Evolutionary conservation across 2,888 invertebrate genomes (phyloP).

Genomic region (Sinodicranocentrus sp.): DNA sequence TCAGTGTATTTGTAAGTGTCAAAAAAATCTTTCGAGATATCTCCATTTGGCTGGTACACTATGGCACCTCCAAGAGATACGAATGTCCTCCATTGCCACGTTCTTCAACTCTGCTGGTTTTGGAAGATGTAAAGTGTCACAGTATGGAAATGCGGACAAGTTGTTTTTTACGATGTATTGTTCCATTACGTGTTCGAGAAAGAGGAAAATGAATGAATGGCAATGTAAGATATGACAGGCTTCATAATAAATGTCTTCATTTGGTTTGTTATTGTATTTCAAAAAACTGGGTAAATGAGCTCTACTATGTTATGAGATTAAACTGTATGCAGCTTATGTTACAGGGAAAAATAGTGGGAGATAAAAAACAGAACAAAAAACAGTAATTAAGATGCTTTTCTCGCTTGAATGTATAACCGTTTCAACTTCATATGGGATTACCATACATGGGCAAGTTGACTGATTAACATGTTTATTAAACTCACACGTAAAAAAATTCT

Average conservation of each 20-base stretch:
- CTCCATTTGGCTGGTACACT: conserved; percentile 60
- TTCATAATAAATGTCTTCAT: conserved; percentile 63
- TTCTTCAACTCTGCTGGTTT: not conserved
- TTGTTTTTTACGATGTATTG: conserved; percentile 63
- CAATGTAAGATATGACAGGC: conserved; percentile 46
- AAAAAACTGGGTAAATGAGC: conserved; percentile 53
- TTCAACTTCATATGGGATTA: conserved; percentile 11
- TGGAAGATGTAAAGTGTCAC: conserved; percentile 32
- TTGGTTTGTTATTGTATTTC: conserved; percentile 33
- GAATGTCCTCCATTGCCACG: not conserved
- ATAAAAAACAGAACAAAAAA: conserved; percentile 44
- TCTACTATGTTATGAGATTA: not conserved
- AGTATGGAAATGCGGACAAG: conserved; percentile 54
- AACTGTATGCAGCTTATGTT: not conserved
- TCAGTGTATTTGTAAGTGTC: conserved; percentile 52
- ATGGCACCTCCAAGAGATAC: conserved; percentile 26
- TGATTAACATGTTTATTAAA: conserved; percentile 39
- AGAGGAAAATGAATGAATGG: conserved; percentile 46
- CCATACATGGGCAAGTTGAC: conserved; percentile 2
- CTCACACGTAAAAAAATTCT: not conserved
- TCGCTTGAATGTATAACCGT: not conserved
- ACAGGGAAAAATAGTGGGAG: conserved; percentile 23
- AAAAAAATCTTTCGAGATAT: conserved; percentile 39
- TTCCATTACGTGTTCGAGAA: conserved; percentile 39
- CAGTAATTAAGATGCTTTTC: conserved; percentile 53